These are phyloP conservation scores for Synanthedon andrenaeformis DNA, from an alignment of 2,888 invertebrate species.

Conservation along the genomic window DNA sequence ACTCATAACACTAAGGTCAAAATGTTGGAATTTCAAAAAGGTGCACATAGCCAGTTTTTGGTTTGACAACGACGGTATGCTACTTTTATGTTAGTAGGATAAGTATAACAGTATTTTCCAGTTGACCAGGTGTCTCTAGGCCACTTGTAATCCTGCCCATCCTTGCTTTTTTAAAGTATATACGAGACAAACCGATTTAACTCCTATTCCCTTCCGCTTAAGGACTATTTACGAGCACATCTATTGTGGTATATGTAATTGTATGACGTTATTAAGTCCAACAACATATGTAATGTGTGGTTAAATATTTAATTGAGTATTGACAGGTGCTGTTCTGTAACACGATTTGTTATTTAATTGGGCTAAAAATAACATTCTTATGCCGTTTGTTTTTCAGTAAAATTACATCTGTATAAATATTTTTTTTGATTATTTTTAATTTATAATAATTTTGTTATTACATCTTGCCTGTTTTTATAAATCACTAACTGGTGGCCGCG, in stretches of 20 bases:
- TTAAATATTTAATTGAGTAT: neutral
- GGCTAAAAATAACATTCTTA: neutral
- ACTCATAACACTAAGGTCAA: too few species aligned
- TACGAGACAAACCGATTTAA: neutral
- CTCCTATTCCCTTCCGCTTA: neutral
- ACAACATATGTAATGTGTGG: neutral
- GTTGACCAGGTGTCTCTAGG: constrained; percentile 28
- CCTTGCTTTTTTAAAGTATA: neutral
- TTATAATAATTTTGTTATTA: too few species aligned
- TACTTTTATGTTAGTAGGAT: neutral
- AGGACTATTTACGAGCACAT: neutral
- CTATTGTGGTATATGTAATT: neutral
- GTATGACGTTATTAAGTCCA: neutral
- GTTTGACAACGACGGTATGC: neutral
- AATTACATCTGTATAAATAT: too few species aligned
- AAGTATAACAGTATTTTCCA: constrained; percentile 1
- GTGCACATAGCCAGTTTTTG: too few species aligned
- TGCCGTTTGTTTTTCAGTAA: too few species aligned
- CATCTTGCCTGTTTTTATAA: too few species aligned
- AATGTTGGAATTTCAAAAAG: too few species aligned
- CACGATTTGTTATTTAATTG: neutral
- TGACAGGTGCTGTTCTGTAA: neutral
- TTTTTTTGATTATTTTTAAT: too few species aligned
- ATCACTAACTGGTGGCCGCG: too few species aligned
- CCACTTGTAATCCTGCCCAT: neutral